Evolutionary conservation across 1,140 invertebrate genomes (phyloP).

Genomic region (Caenorhabditis inopinata): DNA sequence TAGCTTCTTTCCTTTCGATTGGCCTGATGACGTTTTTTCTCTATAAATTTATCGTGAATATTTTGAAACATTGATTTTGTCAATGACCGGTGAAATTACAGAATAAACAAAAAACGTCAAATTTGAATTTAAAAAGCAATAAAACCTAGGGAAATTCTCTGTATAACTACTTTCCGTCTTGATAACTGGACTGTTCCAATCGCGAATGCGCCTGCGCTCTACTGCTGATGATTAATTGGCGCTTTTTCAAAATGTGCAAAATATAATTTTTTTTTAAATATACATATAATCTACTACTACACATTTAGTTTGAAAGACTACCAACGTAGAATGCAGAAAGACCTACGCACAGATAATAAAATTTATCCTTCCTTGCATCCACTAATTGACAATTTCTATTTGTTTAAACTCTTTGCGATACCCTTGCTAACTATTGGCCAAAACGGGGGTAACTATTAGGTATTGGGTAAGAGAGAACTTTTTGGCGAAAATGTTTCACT

Average conservation of each 20-base stretch:
- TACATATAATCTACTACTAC: not conserved
- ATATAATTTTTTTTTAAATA: too few species aligned
- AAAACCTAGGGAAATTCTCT: too few species aligned
- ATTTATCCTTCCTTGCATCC: not conserved
- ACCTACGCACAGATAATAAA: not conserved
- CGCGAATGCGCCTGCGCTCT: too few species aligned
- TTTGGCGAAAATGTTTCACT: conserved; percentile 1
- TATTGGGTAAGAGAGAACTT: not conserved
- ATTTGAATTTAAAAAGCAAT: too few species aligned
- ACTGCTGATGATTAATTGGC: not conserved
- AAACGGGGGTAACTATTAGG: not conserved
- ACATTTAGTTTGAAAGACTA: not conserved
- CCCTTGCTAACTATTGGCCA: not conserved
- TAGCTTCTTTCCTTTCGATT: too few species aligned
- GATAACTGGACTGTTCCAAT: too few species aligned
- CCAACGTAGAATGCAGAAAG: not conserved
- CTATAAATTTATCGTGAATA: too few species aligned
- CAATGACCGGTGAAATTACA: too few species aligned
- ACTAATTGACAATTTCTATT: not conserved
- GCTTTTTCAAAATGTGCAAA: not conserved
- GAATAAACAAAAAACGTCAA: too few species aligned
- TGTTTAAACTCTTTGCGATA: not conserved
- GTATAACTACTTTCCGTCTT: too few species aligned
- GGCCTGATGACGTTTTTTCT: too few species aligned
- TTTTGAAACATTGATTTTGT: too few species aligned